Percentiles rank a stretch among this genome's conserved stretches.
These are phyloP conservation scores for Muscicapa adusta DNA, from an alignment of 2,113 vertebrate species.

Conservation along the genomic window DNA sequence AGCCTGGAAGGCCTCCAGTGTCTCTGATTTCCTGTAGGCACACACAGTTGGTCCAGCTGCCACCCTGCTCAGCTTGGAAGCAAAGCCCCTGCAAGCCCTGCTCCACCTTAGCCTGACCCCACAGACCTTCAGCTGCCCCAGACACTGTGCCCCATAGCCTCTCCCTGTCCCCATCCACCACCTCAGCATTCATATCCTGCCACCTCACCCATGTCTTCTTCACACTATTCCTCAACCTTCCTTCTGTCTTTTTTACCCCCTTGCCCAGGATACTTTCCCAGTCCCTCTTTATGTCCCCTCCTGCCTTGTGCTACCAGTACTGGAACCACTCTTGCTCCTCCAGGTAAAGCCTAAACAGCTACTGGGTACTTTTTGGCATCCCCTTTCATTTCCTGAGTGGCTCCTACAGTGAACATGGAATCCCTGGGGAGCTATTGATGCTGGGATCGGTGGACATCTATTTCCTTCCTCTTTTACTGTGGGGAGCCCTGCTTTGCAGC, in stretches of 20 bases:
- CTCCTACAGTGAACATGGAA: not conserved
- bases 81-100: not conserved
- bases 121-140: not conserved
- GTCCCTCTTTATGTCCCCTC: not conserved
- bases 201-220: not conserved
- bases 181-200: not conserved
- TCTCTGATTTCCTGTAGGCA: conserved; percentile 73
- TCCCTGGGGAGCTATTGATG: not conserved
- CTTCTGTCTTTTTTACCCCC: not conserved
- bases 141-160: rapidly evolving
- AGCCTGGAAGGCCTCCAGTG: conserved; percentile 73
- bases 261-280: not conserved
- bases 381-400: not conserved
- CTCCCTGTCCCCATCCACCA: not conserved
- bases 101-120: not conserved
- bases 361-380: not conserved
- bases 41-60: not conserved
- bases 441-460: not conserved
- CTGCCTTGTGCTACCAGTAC: not conserved
- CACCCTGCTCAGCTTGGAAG: not conserved
- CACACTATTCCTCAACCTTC: not conserved
- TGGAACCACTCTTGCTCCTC: not conserved
- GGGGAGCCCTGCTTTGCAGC: not conserved
- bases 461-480: not conserved
- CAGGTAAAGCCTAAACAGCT: not conserved